Evolutionary conservation across 2,888 invertebrate genomes (phyloP).

Genomic region (Orthosia cruda): DNA sequence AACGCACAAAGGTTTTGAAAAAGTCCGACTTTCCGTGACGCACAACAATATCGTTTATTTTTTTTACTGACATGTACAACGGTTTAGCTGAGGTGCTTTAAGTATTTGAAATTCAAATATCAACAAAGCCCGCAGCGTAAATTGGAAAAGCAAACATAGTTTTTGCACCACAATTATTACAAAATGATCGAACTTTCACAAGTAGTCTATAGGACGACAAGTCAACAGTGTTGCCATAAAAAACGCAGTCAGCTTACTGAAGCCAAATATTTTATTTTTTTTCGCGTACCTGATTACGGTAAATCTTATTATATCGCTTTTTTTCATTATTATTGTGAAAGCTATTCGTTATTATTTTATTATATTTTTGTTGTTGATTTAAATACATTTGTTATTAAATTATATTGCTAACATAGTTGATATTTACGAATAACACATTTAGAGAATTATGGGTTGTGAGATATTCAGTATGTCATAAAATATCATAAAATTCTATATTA

Average conservation of each 20-base stretch:
- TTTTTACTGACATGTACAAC: not conserved
- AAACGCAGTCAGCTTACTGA: constrained; percentile 65
- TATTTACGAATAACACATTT: constrained; percentile 34
- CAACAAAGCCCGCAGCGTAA: not conserved
- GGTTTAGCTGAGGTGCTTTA: not conserved
- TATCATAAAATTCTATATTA: constrained; percentile 61
- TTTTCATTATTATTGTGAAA: constrained; percentile 68
- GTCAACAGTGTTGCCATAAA: constrained; percentile 72
- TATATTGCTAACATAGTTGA: constrained; percentile 52
- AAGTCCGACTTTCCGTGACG: not conserved
- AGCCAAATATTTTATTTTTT: constrained; percentile 72
- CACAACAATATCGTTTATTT: not conserved
- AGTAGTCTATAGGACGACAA: constrained; percentile 48
- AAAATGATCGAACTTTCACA: constrained; percentile 26
- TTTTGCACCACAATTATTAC: too few relatives aligned
- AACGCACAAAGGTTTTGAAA: constrained; percentile 7
- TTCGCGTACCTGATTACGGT: constrained; percentile 70
- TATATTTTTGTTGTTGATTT: constrained; percentile 69
- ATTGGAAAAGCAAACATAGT: not conserved
- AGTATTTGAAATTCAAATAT: constrained; percentile 23
- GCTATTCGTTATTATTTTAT: constrained; percentile 63
- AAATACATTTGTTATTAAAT: constrained; percentile 63
- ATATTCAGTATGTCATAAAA: constrained; percentile 56
- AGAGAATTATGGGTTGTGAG: constrained; percentile 66
- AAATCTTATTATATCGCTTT: constrained; percentile 59